These are phyloP conservation scores for Philypnodon macrostomus DNA, from an alignment of 2,797 vertebrate genomes.

Conservation along the genomic window DNA sequence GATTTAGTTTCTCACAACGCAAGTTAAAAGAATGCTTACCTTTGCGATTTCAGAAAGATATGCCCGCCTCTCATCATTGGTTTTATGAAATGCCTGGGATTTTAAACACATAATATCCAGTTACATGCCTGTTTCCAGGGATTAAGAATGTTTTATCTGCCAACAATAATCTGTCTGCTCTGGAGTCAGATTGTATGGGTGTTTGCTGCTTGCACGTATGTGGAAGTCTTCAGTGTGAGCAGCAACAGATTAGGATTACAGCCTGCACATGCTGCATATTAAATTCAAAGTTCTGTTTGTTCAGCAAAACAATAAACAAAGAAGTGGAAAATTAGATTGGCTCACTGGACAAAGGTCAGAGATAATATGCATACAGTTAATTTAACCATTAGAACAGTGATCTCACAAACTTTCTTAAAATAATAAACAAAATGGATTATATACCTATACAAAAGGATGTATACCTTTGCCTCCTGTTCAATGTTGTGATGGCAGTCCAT, in stretches of 20 bases:
- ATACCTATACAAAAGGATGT: background rate
- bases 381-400: no score
- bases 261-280: slow-evolving; percentile 28
- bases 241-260: slow-evolving; percentile 57
- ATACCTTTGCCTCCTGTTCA: slow-evolving; percentile 86
- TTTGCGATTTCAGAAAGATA: slow-evolving; percentile 84
- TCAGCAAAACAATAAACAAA: slow-evolving; percentile 63
- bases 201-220: slow-evolving; percentile 21
- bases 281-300: slow-evolving; percentile 39
- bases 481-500: slow-evolving; percentile 79
- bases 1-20: no score
- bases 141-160: slow-evolving; percentile 7
- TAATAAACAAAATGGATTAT: no score
- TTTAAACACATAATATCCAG: slow-evolving; percentile 12
- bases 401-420: no score
- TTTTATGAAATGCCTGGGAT: slow-evolving; percentile 84
- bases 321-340: slow-evolving; percentile 13
- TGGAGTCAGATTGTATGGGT: slow-evolving; percentile 7
- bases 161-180: slow-evolving; percentile 11
- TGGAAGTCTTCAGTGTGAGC: slow-evolving; percentile 38
- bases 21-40: slow-evolving; percentile 74
- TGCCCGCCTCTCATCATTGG: slow-evolving; percentile 76
- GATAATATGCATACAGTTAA: slow-evolving; percentile 1
- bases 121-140: slow-evolving; percentile 11
- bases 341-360: slow-evolving; percentile 26